phyloP scores from a whole-genome alignment of 2,888 invertebrate genomes.

The Lasioglossum zephyrum region DNA sequence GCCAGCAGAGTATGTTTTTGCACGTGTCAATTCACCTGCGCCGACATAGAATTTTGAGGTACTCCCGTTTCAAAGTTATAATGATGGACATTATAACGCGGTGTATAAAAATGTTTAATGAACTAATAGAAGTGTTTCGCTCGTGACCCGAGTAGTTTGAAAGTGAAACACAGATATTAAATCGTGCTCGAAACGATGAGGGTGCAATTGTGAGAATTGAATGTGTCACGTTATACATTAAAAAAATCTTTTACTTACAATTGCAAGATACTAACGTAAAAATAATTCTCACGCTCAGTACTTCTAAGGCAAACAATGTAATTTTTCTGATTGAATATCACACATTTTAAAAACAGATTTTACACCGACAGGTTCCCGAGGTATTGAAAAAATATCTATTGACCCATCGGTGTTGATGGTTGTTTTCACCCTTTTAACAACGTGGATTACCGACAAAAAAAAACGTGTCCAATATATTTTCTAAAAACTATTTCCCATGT shows the following conservation, averaged over 20 bases:
- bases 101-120: background rate
- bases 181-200: background rate
- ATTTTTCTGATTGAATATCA: background rate
- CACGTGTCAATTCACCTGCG: background rate
- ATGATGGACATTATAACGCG: background rate
- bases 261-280: background rate
- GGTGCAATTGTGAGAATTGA: too few species aligned
- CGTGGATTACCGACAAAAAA: background rate
- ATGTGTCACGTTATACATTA: too few species aligned
- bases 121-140: background rate
- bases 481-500: background rate
- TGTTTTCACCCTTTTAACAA: background rate
- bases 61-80: background rate
- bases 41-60: background rate
- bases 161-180: constrained; percentile 23
- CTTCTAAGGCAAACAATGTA: background rate
- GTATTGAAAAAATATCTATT: background rate
- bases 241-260: background rate
- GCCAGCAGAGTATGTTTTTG: background rate
- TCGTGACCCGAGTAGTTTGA: background rate
- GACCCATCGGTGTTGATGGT: background rate
- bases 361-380: background rate
- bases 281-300: background rate
- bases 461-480: background rate
- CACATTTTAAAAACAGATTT: background rate